Conservation (phyloP, 2,113 vertebrate species). For the Nanorana parkeri region DNA sequence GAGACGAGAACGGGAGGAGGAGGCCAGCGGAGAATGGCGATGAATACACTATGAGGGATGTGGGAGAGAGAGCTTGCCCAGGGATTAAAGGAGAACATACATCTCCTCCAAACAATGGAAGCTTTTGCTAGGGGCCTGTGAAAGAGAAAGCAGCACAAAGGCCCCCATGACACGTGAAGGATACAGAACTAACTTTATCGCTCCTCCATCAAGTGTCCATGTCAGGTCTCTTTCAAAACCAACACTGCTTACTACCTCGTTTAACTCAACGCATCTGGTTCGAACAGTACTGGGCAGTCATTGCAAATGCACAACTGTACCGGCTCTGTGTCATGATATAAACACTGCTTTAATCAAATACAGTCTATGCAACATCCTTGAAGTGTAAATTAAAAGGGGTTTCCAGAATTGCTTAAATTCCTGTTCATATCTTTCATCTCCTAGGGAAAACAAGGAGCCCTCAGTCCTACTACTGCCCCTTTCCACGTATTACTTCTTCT, state of each 20-base stretch:
- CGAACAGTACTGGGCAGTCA: not conserved
- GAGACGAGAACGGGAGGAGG: constrained; percentile 61
- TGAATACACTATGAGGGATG: constrained; percentile 55
- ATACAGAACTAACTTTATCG: constrained; percentile 60
- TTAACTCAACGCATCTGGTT: not conserved
- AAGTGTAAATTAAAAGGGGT: too few relatives aligned
- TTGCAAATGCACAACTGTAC: not conserved
- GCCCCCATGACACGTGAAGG: constrained; percentile 65
- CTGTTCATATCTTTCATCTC: too few relatives aligned
- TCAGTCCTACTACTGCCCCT: too few relatives aligned
- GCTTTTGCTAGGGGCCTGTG: constrained; percentile 64
- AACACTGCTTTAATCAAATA: not conserved
- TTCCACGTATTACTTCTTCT: too few relatives aligned
- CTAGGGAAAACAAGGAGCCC: too few relatives aligned
- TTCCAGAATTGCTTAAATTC: too few relatives aligned
- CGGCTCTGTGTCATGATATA: not conserved
- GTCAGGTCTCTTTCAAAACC: constrained; percentile 61
- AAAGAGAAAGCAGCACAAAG: constrained; percentile 68
- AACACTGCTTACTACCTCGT: constrained; percentile 52
- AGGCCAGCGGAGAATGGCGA: constrained; percentile 60
- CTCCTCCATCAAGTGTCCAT: constrained; percentile 60
- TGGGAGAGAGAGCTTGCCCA: constrained; percentile 55
- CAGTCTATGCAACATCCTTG: not conserved
- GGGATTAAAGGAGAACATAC: constrained; percentile 63
- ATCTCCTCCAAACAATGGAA: constrained; percentile 58